Evolutionary conservation across 2,113 vertebrate genomes (phyloP).

Genomic region (Smithornis capensis): DNA sequence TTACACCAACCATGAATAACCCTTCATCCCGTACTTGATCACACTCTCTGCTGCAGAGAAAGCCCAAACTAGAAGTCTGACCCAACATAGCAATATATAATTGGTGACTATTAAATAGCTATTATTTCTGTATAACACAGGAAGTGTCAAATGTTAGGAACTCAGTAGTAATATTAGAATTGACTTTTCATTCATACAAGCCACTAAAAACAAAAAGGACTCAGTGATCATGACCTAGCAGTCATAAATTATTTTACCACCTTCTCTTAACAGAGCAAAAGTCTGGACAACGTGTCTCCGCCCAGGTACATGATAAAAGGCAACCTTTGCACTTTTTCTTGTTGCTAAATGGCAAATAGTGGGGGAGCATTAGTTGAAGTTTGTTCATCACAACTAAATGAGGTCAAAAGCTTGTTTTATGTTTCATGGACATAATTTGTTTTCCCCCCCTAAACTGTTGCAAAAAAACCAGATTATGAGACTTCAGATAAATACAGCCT

Average conservation of each 20-base stretch:
- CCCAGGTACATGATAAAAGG: neutral
- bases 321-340: constrained; percentile 13
- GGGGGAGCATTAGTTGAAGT: neutral
- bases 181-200: neutral
- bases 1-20: neutral
- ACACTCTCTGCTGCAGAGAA: neutral
- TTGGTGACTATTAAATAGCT: neutral
- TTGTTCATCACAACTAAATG: neutral
- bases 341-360: neutral
- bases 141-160: neutral
- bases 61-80: neutral
- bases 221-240: neutral
- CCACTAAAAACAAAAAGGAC: neutral
- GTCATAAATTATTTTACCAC: constrained; percentile 18
- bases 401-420: neutral
- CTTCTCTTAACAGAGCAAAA: neutral
- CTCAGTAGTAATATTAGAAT: neutral
- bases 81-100: neutral
- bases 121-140: neutral
- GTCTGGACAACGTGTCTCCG: neutral
- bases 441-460: neutral
- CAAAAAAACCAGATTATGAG: neutral
- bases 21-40: neutral
- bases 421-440: neutral
- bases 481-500: neutral